These are phyloP conservation scores for Plebejus melissa DNA, from an alignment of 2,888 invertebrate species.

Conservation along the genomic window DNA sequence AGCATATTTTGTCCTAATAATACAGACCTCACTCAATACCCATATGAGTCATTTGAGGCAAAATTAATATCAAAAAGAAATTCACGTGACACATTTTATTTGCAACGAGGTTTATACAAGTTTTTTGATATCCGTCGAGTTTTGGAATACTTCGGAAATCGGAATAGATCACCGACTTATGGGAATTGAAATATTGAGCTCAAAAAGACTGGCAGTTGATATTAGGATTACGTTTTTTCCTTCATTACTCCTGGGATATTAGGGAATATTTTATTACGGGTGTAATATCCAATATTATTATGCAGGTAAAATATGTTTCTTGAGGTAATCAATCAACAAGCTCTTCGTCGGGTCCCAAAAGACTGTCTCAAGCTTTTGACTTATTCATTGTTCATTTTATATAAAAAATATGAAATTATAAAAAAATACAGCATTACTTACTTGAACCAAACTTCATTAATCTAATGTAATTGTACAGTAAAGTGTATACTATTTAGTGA, in stretches of 20 bases:
- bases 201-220: not conserved
- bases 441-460: no score
- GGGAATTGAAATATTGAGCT: constrained; percentile 12
- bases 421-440: not conserved
- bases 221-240: not conserved
- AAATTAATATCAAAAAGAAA: not conserved
- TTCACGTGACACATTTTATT: constrained; percentile 5
- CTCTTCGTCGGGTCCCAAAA: not conserved
- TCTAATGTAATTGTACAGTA: no score
- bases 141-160: constrained; percentile 6
- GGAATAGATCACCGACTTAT: not conserved
- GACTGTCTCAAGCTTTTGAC: not conserved
- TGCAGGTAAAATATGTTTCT: not conserved
- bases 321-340: constrained; percentile 10
- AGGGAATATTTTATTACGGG: constrained; percentile 4
- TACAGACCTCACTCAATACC: not conserved
- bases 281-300: not conserved
- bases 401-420: not conserved
- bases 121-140: constrained; percentile 1
- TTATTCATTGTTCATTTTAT: not conserved
- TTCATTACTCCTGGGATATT: not conserved
- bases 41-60: not conserved
- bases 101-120: not conserved
- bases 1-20: not conserved
- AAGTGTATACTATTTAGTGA: no score